Evolutionary conservation across 2,797 vertebrate genomes (phyloP).

Genomic region (Bradypodion ventrale): DNA sequence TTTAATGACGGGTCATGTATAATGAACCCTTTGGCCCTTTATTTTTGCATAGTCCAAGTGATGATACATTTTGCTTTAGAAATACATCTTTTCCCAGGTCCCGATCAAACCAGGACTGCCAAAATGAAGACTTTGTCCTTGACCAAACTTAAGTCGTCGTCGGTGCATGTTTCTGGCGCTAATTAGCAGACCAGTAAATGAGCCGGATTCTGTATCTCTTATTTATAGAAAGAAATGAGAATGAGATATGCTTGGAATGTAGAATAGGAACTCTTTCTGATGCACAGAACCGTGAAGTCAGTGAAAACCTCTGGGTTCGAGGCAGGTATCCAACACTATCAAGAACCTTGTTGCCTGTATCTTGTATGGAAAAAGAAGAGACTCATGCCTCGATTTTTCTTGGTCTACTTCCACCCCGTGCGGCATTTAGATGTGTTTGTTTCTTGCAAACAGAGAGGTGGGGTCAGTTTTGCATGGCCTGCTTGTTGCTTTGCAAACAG

Average conservation of each 20-base stretch:
- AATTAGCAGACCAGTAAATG: too few species aligned
- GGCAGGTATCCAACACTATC: neutral
- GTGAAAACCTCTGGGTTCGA: neutral
- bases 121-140: too few species aligned
- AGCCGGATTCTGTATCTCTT: too few species aligned
- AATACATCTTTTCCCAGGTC: too few species aligned
- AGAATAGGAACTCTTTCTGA: neutral
- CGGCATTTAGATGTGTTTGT: slow-evolving; percentile 9
- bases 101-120: too few species aligned
- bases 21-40: too few species aligned
- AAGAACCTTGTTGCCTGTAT: neutral
- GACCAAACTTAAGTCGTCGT: too few species aligned
- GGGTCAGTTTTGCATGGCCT: slow-evolving; percentile 36
- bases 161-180: too few species aligned
- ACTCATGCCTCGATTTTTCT: slow-evolving; percentile 24
- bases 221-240: neutral
- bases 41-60: neutral
- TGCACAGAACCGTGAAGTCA: neutral
- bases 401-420: neutral
- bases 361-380: neutral
- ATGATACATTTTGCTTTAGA: too few species aligned
- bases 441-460: neutral
- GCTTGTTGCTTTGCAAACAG: slow-evolving; percentile 52
- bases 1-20: too few species aligned
- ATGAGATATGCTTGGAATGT: neutral